Base-by-base conservation (phyloP, 2,888 invertebrate genomes). In the Odontocolon sp. region DNA sequence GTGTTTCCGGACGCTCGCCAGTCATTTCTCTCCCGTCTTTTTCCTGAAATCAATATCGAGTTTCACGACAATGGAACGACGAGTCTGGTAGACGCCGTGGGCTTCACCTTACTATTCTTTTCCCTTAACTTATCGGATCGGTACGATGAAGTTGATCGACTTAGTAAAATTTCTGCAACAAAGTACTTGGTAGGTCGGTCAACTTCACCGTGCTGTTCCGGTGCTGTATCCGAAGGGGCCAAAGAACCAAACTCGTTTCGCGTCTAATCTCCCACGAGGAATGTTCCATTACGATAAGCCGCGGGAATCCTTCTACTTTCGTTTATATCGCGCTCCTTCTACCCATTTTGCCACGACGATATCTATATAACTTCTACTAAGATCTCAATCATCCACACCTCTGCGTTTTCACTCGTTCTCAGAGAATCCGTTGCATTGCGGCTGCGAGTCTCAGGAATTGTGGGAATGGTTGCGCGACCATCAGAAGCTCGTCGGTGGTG, bases 381-480 rank as follows among this genome's bases (percentile, higher is more conserved):
- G 38, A 56, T 36, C 33, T 33, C 1, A 14, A 56, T 56, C n/a
- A 11, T 36, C 38, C 11, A 9, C 9, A 42, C 4, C 16, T 9
- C 42, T 42, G 3, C 3, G 42, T 28, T 57, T 73, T 40, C 45
- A 59, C 71, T 67, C 70, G 69, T 80, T 87, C 83, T 50, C 93
- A 96, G 97, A 96, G 88, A 98, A 98, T 91, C 97, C 98, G 40
- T 92, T 98, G 83, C 94, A 95, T 79, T 98, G 98, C 90, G 95
- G 95, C 86, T 98, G 98, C 90, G 96, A 97, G 89, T 94, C 97
- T 70, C 96, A 97, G 91, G 96, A 96, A 88, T 92, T 97, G 57
- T 97, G 98, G 96, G 95, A 95, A 91, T 98, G 98, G 98, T 92
- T 98, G 88, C 93, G 96, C 86, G 96, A 96, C 89, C 96, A 98